Conservation (phyloP, 2,797 vertebrate species). For the Erpetoichthys calabaricus region DNA sequence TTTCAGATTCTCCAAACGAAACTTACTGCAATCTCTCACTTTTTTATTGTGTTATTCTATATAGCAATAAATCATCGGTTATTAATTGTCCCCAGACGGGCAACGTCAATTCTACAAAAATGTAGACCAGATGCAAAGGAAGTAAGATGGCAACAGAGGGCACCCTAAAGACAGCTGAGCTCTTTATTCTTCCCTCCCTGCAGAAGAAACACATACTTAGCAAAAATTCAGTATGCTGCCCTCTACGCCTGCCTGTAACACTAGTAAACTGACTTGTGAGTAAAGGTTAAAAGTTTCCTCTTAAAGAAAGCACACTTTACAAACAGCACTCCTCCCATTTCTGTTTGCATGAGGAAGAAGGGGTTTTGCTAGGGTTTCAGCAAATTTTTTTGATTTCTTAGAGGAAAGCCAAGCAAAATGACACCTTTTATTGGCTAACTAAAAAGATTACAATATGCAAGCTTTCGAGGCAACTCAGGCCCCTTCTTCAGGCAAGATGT, state of each 20-base stretch:
- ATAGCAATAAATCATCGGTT: slow-evolving; percentile 98
- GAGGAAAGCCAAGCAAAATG: too few relatives aligned
- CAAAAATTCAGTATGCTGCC: slow-evolving; percentile 19
- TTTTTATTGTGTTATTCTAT: slow-evolving; percentile 98
- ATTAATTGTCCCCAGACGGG: slow-evolving; percentile 81
- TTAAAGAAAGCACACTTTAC: too few relatives aligned
- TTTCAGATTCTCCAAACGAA: slow-evolving; percentile 96
- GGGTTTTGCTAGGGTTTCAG: too few relatives aligned
- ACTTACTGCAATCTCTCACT: slow-evolving; percentile 73
- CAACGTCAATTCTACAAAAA: slow-evolving; percentile 52
- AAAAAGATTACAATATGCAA: too few relatives aligned
- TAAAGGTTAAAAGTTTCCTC: too few relatives aligned
- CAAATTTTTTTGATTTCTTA: too few relatives aligned
- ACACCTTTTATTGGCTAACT: too few relatives aligned
- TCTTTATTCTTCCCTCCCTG: slow-evolving; percentile 36
- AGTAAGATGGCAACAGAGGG: slow-evolving; percentile 75
- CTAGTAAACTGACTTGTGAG: neutral
- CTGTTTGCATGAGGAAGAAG: too few relatives aligned
- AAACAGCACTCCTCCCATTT: too few relatives aligned
- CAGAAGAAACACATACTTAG: neutral
- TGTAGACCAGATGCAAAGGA: slow-evolving; percentile 68
- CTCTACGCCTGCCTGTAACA: slow-evolving; percentile 27
- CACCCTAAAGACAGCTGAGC: slow-evolving; percentile 71
- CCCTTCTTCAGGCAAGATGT: too few relatives aligned
- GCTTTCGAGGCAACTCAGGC: too few relatives aligned